These are phyloP conservation scores for Threskiornis aethiopicus DNA, from an alignment of 2,797 vertebrate genomes.

Conservation along the genomic window DNA sequence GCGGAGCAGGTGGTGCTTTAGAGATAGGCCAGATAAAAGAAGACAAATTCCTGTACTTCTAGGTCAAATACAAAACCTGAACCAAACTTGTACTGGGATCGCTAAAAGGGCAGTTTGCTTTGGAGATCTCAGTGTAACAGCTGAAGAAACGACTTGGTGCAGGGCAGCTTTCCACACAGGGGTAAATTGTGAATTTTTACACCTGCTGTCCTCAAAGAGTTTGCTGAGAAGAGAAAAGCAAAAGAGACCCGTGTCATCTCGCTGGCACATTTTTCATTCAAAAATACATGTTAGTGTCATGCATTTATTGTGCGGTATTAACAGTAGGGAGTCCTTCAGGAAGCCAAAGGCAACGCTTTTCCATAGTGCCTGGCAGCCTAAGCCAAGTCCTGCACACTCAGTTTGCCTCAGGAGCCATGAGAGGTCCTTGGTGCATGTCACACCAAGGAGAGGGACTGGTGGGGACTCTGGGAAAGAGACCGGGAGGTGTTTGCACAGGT, in stretches of 20 bases:
- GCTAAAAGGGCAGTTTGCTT: background rate
- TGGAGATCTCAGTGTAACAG: background rate
- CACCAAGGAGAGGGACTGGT: fast-evolving
- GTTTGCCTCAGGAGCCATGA: fast-evolving
- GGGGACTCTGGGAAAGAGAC: background rate
- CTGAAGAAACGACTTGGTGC: background rate
- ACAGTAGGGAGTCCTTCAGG: background rate
- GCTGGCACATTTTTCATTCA: background rate
- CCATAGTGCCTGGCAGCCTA: background rate
- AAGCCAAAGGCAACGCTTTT: fast-evolving
- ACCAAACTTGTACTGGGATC: fast-evolving
- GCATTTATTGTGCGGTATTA: no score
- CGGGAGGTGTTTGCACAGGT: fast-evolving
- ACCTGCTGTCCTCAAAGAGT: background rate
- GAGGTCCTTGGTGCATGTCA: fast-evolving
- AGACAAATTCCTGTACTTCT: background rate
- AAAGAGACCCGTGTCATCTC: background rate
- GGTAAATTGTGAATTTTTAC: background rate
- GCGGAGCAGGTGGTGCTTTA: background rate
- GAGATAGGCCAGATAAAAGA: slow-evolving; percentile 15
- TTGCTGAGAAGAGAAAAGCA: background rate
- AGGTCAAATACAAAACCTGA: background rate
- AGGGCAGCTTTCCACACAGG: background rate
- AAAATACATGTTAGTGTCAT: fast-evolving
- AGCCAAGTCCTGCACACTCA: background rate